Evolutionary conservation across 2,888 invertebrate genomes (phyloP).

Genomic region (Helleia helle): DNA sequence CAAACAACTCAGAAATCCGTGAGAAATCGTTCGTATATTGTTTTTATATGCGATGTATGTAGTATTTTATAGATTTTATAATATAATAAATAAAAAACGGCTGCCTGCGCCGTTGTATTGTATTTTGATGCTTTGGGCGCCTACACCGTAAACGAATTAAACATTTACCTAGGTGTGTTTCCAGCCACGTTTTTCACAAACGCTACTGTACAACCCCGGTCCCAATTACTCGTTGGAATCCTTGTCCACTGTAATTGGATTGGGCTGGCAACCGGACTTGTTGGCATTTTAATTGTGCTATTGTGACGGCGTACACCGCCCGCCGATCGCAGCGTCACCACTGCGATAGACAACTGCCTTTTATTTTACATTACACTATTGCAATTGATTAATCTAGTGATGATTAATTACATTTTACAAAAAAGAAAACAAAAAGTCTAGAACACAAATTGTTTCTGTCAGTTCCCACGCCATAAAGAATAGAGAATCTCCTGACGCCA

Average conservation of each 20-base stretch:
- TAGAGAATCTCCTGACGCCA: constrained; percentile 36
- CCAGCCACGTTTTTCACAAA: constrained; percentile 45
- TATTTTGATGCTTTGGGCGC: not conserved
- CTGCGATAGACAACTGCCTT: constrained; percentile 54
- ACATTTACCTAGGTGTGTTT: constrained; percentile 28
- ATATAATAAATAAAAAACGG: too few species aligned
- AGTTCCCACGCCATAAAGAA: constrained; percentile 43
- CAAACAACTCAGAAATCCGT: too few species aligned
- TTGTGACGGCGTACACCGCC: constrained; percentile 65
- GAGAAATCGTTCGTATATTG: too few species aligned
- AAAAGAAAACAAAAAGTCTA: too few species aligned
- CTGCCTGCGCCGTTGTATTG: too few species aligned
- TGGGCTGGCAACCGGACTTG: constrained; percentile 69
- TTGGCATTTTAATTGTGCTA: constrained; percentile 75
- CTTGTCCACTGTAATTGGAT: constrained; percentile 72
- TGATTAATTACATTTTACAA: too few species aligned
- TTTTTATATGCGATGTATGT: too few species aligned
- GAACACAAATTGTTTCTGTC: not conserved
- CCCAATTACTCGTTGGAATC: constrained; percentile 72
- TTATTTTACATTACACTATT: constrained; percentile 21
- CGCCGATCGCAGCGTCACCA: constrained; percentile 47
- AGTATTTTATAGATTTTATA: too few species aligned
- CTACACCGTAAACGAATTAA: constrained; percentile 4
- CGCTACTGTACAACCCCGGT: constrained; percentile 49
- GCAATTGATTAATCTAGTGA: not conserved